Percentiles rank a stretch among this genome's conserved stretches.
Evolutionary conservation across 2,797 vertebrate species (phyloP).

Genomic region (Paratrypauchen microcephalus): DNA sequence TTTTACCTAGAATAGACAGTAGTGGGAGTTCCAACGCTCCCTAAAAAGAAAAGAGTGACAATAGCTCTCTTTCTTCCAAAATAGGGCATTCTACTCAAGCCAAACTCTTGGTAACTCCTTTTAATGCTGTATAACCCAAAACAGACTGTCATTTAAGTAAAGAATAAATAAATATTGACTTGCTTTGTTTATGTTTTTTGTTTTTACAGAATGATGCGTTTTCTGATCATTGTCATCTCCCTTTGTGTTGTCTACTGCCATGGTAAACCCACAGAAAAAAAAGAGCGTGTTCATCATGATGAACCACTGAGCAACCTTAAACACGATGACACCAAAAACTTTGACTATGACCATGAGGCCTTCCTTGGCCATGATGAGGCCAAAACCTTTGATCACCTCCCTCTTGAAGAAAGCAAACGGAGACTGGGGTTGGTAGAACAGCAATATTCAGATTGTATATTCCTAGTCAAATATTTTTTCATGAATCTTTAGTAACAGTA

Average conservation of each 20-base stretch:
- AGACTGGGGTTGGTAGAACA: constrained; percentile 81
- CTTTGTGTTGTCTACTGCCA: constrained; percentile 76
- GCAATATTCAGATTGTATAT: background rate
- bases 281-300: constrained; percentile 84
- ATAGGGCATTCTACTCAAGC: too few relatives aligned
- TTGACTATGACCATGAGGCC: constrained; percentile 91
- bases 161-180: background rate
- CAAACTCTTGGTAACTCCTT: too few relatives aligned
- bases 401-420: constrained; percentile 88
- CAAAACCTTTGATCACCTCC: constrained; percentile 87
- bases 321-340: constrained; percentile 84
- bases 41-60: background rate
- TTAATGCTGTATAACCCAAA: too few relatives aligned
- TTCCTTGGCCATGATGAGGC: constrained; percentile 89
- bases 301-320: constrained; percentile 81
- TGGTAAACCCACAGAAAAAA: constrained; percentile 89
- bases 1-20: background rate
- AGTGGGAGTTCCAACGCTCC: background rate
- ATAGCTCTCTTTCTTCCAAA: background rate
- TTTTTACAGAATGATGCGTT: constrained; percentile 79
- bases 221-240: constrained; percentile 75
- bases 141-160: too few relatives aligned
- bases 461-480: background rate
- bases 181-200: background rate
- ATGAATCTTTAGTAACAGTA: background rate